Base-by-base conservation (phyloP, 2,113 vertebrate genomes). In the Actenoides lindsayi region DNA sequence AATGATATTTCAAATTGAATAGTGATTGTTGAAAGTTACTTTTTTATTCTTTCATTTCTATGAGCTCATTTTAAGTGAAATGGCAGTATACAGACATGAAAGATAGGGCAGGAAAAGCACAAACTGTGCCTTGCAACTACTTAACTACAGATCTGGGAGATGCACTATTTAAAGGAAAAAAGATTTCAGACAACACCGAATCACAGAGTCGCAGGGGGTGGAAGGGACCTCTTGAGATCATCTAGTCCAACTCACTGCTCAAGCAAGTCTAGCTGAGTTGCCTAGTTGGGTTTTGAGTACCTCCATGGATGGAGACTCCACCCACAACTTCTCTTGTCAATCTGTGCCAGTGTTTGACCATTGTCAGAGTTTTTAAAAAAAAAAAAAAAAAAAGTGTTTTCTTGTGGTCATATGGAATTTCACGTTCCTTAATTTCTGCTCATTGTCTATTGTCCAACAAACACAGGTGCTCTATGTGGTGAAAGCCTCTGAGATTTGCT, bases 161-260 rank as follows among this genome's bases (percentile, higher is more conserved):
- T 39, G 20, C 24, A 31, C 13, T 62, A 13, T 19, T 80, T 54
- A 62, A 74, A 95, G 21, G 13, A 27, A 71, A 50, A 56, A 67
- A 24, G 27, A 5, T 8, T 9, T 17, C 5, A 3, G 60, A 23
- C 33, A 87, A 33, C 16, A 74, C 23, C 65, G 44, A 57, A 83
- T n/a, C 63, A 59, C 37, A 87, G n/a, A 87, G 50, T 13, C 0
- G 0, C 20, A 35, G 70, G 17, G 16, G 10, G 7, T 41, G 31
- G 30, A 75, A 68, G 31, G 21, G 42, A 64, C 7, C 8, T 79
- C 51, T 16, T 21, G 28, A 81, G 53, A 24, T 23, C 23, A 73
- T 8, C 16, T 24, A n/a, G 67, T 27, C 11, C 19, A 63, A 8
- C 4, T 35, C 10, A 4, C 42, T 33, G 16, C 48, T 91, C 31